Base-by-base conservation (phyloP, 2,888 invertebrate genomes). In the Drosophila colorata region DNA sequence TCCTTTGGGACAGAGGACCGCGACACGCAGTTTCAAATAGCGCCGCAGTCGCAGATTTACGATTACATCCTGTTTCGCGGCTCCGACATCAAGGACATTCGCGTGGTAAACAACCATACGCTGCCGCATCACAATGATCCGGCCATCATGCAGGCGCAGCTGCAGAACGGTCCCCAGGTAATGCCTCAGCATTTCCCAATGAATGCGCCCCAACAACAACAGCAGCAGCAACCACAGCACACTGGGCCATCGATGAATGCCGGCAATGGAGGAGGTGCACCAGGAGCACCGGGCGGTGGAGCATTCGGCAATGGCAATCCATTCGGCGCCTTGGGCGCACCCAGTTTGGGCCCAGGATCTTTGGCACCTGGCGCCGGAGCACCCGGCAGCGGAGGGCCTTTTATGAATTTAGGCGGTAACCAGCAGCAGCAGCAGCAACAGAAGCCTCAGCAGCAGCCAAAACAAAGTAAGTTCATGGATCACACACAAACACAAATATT, bases 1-100 rank as follows among this genome's bases (percentile, higher is more conserved):
- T 99, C 99, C 9, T 99, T 98, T 94, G 99, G 99, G 59, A 99
- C 99, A 38, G 99, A 99, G 93, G 98, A 99, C 91, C 95, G 99
- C 48, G 98, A 98, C 88, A 97, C 98, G 5, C 97, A 97, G 91
- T 97, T 96, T 91, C 98, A 98, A 70, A 98, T 99, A 60, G 97
- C 98, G 55, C 97, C 98, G 18, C 97, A 99, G 92, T 98, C 97
- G 93, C 99, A 99, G 93, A 96, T 99, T 58, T 99, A 99, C 93
- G 99, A 99, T 92, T 99, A 98, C 93, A 99, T 99, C 90, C 95
- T 99, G 85, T 99, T 99, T 93, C 95, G 99, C 81, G 99, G 99
- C 47, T 96, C 97, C 78, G 99, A 99, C 93, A 99, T 99, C 91
- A 99, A 99, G 93, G 99, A 99, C 92, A 97, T 99, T 90, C 95